phyloP scores from a whole-genome alignment of 2,797 vertebrate genomes.

The Alosa sapidissima region DNA sequence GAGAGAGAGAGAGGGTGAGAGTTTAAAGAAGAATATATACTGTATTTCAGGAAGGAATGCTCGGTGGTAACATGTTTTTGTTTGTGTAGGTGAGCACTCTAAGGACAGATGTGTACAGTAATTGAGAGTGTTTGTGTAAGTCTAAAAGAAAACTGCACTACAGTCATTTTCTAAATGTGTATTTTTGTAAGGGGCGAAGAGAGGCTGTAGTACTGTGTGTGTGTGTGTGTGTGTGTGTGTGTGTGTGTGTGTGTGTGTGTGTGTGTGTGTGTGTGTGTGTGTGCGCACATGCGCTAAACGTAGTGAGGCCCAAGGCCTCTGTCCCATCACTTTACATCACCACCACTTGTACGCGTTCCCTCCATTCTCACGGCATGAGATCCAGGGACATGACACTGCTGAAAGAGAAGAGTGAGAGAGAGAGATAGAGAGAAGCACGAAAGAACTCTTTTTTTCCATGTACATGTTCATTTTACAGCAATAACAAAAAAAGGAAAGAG shows the following conservation, averaged over 20 bases:
- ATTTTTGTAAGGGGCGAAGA: background rate
- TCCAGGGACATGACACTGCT: background rate
- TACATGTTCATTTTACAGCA: background rate
- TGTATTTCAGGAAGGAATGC: too few species aligned
- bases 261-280: background rate
- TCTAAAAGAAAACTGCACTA: background rate
- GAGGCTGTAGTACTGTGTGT: background rate
- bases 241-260: background rate
- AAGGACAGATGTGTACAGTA: background rate
- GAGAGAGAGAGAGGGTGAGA: too few species aligned
- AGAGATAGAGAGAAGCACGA: background rate
- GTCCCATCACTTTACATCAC: background rate
- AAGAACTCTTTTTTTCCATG: background rate
- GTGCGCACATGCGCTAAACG: background rate
- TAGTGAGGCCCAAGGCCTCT: background rate
- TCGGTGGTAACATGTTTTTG: background rate
- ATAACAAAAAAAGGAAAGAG: background rate
- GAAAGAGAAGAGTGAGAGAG: background rate
- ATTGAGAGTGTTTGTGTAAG: background rate
- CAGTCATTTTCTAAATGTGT: background rate
- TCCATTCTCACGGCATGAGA: slow-evolving; percentile 9
- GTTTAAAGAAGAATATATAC: background rate
- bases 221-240: slow-evolving; percentile 13
- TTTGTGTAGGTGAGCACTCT: background rate
- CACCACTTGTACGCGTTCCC: background rate